Evolutionary conservation across 2,888 invertebrate genomes (phyloP), one percentile per base, ranked within the genome.

Genomic region (Tipula confusa): DNA sequence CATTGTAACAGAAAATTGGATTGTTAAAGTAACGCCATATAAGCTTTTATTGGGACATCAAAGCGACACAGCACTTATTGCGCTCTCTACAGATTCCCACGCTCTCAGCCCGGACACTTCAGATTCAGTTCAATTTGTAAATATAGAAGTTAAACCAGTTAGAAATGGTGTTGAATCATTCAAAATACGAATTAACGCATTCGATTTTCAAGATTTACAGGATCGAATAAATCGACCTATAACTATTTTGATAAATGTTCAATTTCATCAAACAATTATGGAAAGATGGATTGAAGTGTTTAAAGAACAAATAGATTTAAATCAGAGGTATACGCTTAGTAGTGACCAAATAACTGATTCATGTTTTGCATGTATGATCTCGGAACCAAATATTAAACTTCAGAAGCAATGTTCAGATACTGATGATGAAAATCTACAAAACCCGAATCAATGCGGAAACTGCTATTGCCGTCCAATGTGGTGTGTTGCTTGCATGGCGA

Each of bases 361-460:
- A 84, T 98, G 98, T 87, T 95, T 97, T 85, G 97, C 97, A 0
- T 98, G 98, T 87, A 95, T 97, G 95, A 93, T 94, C 87, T 92
- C 91, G 15, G 89, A 89, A 28, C 94, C 97, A 0, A 94, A 96
- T 88, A 94, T 95, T 83, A 97, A 96, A 89, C 91, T 96, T 83
- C 92, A 92, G 85, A 94, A 94, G 86, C 92, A 92, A 83, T 97
- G 96, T 87, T 88, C 90, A 15, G 89, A 89, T 83, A 86, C 88
- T 4, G 90, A 89, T n/a, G 90, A 88, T 3, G 86, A 87, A 11
- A 90, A 86, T 83, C 84, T 89, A 15, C 85, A 87, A 0, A 88
- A 89, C 24, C 90, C 87, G 31, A 86, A 88, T 31, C 90, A 89
- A 84, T 89, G 88, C 83, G 87, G 87, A 13, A 88, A 89, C 84